Base-by-base conservation (phyloP, 2,797 vertebrate genomes). In the Acanthiza pusilla region DNA sequence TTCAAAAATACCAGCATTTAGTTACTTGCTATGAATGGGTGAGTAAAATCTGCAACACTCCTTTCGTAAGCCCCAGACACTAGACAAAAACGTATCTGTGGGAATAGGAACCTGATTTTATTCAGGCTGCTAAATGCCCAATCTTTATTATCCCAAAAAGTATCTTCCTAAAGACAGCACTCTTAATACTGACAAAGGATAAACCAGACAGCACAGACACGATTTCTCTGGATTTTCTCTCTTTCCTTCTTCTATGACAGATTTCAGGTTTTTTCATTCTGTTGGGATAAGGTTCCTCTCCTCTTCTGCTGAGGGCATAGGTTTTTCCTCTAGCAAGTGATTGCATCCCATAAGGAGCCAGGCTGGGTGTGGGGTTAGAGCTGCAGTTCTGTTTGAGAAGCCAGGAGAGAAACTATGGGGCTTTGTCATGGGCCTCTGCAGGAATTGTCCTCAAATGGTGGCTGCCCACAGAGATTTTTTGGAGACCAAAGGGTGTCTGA, bases 1-100 rank as follows among this genome's bases (percentile, higher is more conserved):
- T 16, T 21, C 66, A 72, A 77, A 91, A 96, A 97, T 84, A 97
- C 95, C 96, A 91, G 95, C 89, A 96, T 97, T 97, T 95, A 96
- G 85, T 96, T 96, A 91, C 57, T 94, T 97, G 89, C 82, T 94
- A 82, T 86, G 93, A 97, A 92, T 85, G 81, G 84, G 53, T 55
- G 48, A 92, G 30, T 57, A 76, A 89, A 97, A 97, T 95, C 96
- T 93, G 94, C 92, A 95, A 84, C 58, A 72, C 91, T 97, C 85
- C 68, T 94, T 97, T 96, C 93, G 93, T 96, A 95, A 98, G 93
- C 77, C 77, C 91, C 94, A 48, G 89, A 96, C 84, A 27, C 79
- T 93, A 96, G 89, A 97, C 96, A 96, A 96, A 96, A 97, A 97
- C n/a, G 43, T 89, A 94, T 97, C 95, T 89, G 85, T 92, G 85